Base-by-base conservation (phyloP, 2,113 vertebrate genomes). In the Hystrix brachyura region DNA sequence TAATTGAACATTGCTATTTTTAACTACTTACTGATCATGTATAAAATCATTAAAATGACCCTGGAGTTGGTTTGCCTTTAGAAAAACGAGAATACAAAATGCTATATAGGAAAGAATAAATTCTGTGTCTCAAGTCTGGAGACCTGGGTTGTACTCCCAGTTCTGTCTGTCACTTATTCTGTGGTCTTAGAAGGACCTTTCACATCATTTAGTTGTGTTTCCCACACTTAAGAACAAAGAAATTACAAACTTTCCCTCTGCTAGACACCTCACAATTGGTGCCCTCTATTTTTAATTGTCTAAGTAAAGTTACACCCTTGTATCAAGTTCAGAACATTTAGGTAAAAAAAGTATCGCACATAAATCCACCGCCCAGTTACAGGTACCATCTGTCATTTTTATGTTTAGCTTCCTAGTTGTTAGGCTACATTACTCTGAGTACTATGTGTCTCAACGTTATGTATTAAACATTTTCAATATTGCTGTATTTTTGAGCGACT, bases 401-500 rank as follows among this genome's bases (percentile, higher is more conserved):
- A n/a, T 38, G 15, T 65, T 25, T 86, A 64, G 1, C 18, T 59
- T 96, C 85, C 38, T 7, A 84, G 11, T 94, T 87, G 21, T 89
- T 62, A 62, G n/a, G n/a, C 38, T 80, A 51, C 91, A 94, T 89
- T 86, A 72, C 12, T 10, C 10, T 48, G 65, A 43, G 34, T 46
- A 46, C 85, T 93, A 0, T 74, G 0, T 85, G 32, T 92, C 29
- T 79, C 34, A 69, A 51, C 19, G 32, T 94, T 46, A 13, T 88
- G 46, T 1, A 9, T 76, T 90, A 90, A 94, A 4, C n/a, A 53
- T 91, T 95, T 96, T 94, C 51, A 32, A 25, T 74, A 92, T 74
- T n/a, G 18, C 53, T 82, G 7, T 62, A 48, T 95, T 83, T 87
- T 92, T 92, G 23, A 93, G 91, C 82, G 38, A 88, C 95, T 91